Evolutionary conservation across 92 coral and sea anemone genomes (phyloP).

Genomic region (Phenganax stokvisi): DNA sequence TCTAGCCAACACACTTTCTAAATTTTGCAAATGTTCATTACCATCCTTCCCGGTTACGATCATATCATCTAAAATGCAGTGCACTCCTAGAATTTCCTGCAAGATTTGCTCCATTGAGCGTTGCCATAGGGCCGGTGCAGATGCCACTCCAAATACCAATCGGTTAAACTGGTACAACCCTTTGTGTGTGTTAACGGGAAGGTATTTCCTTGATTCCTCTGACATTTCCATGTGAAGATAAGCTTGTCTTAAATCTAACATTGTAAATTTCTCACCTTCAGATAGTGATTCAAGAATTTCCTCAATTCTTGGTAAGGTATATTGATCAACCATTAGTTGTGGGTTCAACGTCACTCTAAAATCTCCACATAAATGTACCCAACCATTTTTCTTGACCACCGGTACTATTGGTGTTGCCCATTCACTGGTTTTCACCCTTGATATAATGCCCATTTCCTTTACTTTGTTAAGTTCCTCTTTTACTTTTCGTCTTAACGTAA

Average conservation of each 20-base stretch:
- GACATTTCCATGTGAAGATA: slow-evolving; percentile 56
- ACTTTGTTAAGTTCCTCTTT: slow-evolving; percentile 1
- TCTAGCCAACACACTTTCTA: neutral
- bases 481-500: neutral
- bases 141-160: slow-evolving; percentile 53
- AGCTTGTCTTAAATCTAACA: slow-evolving; percentile 52
- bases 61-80: too few species aligned
- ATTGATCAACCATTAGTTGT: slow-evolving; percentile 8
- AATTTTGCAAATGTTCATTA: slow-evolving; percentile 43
- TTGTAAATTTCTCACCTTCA: slow-evolving; percentile 44
- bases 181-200: slow-evolving; percentile 50
- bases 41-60: slow-evolving; percentile 42
- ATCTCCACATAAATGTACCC: slow-evolving; percentile 25
- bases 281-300: slow-evolving; percentile 17
- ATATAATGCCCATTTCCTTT: neutral
- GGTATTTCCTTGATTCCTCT: slow-evolving; percentile 29
- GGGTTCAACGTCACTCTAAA: slow-evolving; percentile 30
- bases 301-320: slow-evolving; percentile 32
- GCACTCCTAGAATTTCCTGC: too few species aligned
- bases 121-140: slow-evolving; percentile 25
- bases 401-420: slow-evolving; percentile 39
- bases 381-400: slow-evolving; percentile 2
- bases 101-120: too few species aligned
- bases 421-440: neutral
- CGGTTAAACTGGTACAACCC: slow-evolving; percentile 48